Base-by-base conservation (phyloP, 2,113 vertebrate genomes). In the Oreotrochilus melanogaster region DNA sequence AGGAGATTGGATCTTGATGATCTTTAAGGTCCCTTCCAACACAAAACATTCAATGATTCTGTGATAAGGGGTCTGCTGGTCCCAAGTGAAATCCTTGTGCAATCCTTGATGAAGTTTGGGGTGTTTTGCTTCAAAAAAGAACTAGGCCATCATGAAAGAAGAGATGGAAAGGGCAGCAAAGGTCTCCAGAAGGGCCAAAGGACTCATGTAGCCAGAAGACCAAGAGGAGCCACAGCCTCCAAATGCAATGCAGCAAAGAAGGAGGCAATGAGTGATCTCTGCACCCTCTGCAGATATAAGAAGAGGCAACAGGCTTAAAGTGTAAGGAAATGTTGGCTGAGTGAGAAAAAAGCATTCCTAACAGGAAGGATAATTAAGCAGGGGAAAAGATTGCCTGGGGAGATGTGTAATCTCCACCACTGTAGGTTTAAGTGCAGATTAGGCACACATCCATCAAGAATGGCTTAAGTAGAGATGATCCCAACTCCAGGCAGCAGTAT, bases 341-440 rank as follows among this genome's bases (percentile, higher is more conserved):
- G 96, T 28, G 17, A 57, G 62, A 86, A 54, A 67, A 66, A 65
- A 86, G 80, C 6, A 6, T 74, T 81, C 47, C 61, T 78, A 95
- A 67, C 65, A 33, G 81, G 3, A 39, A 76, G 71, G 95, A 96
- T 95, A 94, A 97, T 94, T 95, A 96, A 96, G 82, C 85, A 92
- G 0, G 1, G 54, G 71, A 88, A 61, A 84, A 90, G 82, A 79
- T 90, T 93, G 96, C 93, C 95, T 90, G 78, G 82, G 74, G 90
- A 94, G 92, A 95, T 95, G 75, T 76, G 96, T 95, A 95, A 97
- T 95, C 92, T 94, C 71, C 66, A 94, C 82, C 71, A 83, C 39
- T 18, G 78, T 83, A 78, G 60, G 85, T 90, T 97, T 93, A 93
- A 83, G 88, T 88, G 62, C 66, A 88, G 95, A 95, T 97, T 92